Percentiles rank a stretch among this genome's conserved stretches.
phyloP scores from a whole-genome alignment of 2,113 vertebrate genomes.

The Alethe castanea region DNA sequence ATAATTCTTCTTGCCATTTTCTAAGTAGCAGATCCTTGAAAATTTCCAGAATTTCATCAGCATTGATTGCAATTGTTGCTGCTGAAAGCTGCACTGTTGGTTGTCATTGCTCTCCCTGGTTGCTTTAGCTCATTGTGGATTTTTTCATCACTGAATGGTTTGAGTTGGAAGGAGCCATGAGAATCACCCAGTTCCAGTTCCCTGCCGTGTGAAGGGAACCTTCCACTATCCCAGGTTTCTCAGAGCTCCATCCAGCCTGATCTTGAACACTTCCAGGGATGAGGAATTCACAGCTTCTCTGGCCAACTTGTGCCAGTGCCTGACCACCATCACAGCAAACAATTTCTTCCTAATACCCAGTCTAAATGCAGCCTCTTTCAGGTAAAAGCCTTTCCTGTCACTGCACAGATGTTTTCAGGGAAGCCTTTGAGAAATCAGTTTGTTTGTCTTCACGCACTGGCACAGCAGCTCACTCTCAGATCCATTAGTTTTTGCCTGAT shows the following conservation, averaged over 20 bases:
- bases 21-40: not conserved
- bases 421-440: not conserved
- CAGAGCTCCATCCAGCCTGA: not conserved
- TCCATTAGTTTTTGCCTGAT: not conserved
- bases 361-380: not conserved
- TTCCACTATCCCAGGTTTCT: not conserved
- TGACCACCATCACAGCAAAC: not conserved
- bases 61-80: not conserved
- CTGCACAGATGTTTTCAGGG: not conserved
- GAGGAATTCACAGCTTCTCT: not conserved
- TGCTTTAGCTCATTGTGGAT: not conserved
- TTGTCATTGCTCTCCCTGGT: not conserved
- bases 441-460: not conserved
- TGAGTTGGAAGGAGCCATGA: not conserved
- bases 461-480: not conserved
- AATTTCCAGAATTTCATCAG: not conserved
- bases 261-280: not conserved
- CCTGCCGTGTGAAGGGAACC: not conserved
- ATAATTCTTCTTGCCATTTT: not conserved
- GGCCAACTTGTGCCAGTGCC: not conserved
- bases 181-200: not conserved
- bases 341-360: not conserved
- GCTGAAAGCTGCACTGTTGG: rapidly evolving
- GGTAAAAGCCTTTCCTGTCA: not conserved
- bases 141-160: not conserved